These are phyloP conservation scores for Narcine bancroftii DNA, from an alignment of 2,113 vertebrate genomes.

Conservation along the genomic window DNA sequence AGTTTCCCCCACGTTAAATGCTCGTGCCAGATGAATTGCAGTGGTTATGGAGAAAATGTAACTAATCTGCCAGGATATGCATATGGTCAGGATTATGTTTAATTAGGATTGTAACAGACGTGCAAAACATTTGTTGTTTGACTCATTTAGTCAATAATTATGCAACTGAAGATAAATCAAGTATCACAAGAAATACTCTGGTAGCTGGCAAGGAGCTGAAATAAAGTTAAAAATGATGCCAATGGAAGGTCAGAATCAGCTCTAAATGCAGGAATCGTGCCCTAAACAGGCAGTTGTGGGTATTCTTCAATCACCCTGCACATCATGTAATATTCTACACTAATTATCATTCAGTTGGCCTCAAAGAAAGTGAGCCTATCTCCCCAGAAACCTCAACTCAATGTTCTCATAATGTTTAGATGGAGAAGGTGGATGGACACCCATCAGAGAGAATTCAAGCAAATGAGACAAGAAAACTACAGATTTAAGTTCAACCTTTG, in stretches of 20 bases:
- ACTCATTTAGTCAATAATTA: slow-evolving; percentile 26
- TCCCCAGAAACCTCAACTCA: neutral
- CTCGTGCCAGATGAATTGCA: neutral
- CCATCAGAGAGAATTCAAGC: neutral
- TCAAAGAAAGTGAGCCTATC: neutral
- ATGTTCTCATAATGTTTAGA: neutral
- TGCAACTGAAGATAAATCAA: slow-evolving; percentile 13
- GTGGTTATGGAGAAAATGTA: neutral
- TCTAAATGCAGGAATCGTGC: neutral
- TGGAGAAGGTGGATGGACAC: neutral
- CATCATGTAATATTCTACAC: neutral
- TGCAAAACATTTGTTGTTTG: slow-evolving; percentile 26
- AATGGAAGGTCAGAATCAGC: neutral
- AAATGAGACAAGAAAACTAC: too few relatives aligned
- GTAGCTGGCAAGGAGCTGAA: neutral
- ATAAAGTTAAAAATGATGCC: neutral
- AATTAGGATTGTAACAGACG: slow-evolving; percentile 24
- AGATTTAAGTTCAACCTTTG: too few relatives aligned
- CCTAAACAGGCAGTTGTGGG: neutral
- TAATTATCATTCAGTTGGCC: neutral
- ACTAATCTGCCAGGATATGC: neutral
- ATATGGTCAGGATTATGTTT: slow-evolving; percentile 18
- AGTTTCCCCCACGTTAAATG: neutral
- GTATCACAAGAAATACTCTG: neutral
- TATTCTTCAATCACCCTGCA: neutral